A percentile compares a stretch with the other conserved stretches of the same genome.
Evolutionary conservation across 64 coral and sea anemone genomes (phyloP).

Genomic region (Cladopsammia gracilis): DNA sequence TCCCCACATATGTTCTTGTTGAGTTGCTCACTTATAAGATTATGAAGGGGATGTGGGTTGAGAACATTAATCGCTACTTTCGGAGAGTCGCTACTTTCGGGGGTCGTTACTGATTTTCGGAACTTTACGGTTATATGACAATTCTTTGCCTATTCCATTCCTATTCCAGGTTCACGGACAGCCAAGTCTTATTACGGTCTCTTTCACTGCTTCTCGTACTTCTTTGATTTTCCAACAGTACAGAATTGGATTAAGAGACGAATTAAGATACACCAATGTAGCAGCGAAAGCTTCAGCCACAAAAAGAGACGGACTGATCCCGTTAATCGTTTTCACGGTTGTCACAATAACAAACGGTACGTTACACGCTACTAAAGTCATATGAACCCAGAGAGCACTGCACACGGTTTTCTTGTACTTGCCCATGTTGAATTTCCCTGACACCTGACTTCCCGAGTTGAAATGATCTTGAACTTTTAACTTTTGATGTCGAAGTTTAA

Average conservation of each 20-base stretch:
- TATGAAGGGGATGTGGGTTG: no score
- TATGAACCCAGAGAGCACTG: neutral
- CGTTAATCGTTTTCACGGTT: neutral
- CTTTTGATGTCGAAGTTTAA: neutral
- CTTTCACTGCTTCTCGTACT: neutral
- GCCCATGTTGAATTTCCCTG: neutral
- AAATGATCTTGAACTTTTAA: neutral
- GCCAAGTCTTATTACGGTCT: neutral
- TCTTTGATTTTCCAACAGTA: slow-evolving; percentile 31
- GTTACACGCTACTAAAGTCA: neutral
- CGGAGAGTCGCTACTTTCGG: no score
- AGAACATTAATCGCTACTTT: no score
- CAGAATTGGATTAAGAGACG: neutral
- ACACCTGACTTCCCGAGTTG: neutral
- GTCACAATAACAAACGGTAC: neutral
- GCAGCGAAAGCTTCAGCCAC: neutral
- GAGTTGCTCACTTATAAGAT: no score
- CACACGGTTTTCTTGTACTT: neutral
- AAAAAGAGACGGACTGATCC: neutral
- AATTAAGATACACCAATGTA: neutral
- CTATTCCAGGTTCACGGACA: neutral
- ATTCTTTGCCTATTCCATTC: no score
- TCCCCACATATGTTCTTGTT: no score
- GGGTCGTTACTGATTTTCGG: no score
- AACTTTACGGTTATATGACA: no score